Evolutionary conservation across 1,140 invertebrate genomes (phyloP), one percentile per base, ranked within the genome.

Genomic region (Drosophila pseudoobscura): DNA sequence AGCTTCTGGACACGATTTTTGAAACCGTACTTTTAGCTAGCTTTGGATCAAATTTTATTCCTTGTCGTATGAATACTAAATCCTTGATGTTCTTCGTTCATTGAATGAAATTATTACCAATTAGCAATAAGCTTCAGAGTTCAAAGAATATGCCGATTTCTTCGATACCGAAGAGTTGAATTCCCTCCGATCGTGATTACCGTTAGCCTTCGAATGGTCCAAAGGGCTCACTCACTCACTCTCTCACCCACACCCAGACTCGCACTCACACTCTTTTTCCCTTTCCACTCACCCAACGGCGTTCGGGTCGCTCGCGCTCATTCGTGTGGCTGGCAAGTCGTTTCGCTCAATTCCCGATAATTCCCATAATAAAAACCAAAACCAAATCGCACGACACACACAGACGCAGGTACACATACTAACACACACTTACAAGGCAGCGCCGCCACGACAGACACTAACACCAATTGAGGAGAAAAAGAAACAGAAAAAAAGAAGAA

Each of bases 351-450:
- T 88, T 89, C 88, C 83, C 75, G 75, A 88, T 88, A 88, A 88
- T 88, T 88, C 83, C 60, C 78, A 79, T 89, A 88, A 88, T 88
- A 89, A 87, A 88, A 82, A 76, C 70, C 80, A 65, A 79, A 82
- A 63, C 66, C 60, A 78, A 76, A 80, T 47, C 65, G 44, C 56
- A 59, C 22, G 35, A 54, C 54, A 39, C 61, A 56, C 53, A 61
- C 57, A 62, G 22, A 39, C 5, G 0, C 35, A 39, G 35, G 11
- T 13, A 64, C 15, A 54, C 50, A n/a, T 52, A 61, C 51, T 7
- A 35, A 68, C 58, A 64, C 61, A 44, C 41, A 49, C 58, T 59
- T 75, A 87, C 68, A 47, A 7, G 64, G 54, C 80, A 68, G 78
- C 66, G 46, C 45, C 65, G 52, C 15, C 59, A 26, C 45, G 70